phyloP scores from a whole-genome alignment of 2,888 invertebrate genomes.

The Tenthredo distinguenda region DNA sequence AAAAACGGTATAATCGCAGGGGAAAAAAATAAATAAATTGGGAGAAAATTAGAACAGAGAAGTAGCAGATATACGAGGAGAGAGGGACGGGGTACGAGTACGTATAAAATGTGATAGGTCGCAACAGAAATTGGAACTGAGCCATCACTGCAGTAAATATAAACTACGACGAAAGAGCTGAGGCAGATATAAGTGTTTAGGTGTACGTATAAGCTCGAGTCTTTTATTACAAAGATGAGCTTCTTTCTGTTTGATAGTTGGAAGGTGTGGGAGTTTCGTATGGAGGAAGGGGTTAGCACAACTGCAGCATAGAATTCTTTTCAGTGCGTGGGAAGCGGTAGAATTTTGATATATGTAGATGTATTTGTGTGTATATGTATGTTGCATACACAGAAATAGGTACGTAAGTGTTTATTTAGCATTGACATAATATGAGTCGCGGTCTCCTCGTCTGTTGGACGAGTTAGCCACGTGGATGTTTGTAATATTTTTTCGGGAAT shows the following conservation, averaged over 20 bases:
- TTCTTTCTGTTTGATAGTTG: not conserved
- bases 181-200: not conserved
- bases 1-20: not conserved
- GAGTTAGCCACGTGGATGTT: slow-evolving; percentile 18
- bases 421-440: not conserved
- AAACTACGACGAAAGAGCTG: not conserved
- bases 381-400: not conserved
- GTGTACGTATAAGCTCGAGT: not conserved
- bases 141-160: slow-evolving; percentile 27
- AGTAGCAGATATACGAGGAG: not conserved
- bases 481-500: slow-evolving; percentile 1
- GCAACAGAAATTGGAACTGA: slow-evolving; percentile 34
- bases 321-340: not conserved
- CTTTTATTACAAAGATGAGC: not conserved
- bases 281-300: not conserved
- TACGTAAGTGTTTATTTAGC: not conserved
- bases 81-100: not conserved
- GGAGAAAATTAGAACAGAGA: not conserved
- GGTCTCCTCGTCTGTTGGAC: too few species aligned
- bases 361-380: not conserved
- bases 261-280: not conserved
- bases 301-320: slow-evolving; percentile 1
- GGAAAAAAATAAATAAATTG: not conserved
- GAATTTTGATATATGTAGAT: not conserved
- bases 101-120: not conserved